Base-by-base conservation (phyloP, 53 echinoderm and acorn worm species). In the Glandiceps talaboti region DNA sequence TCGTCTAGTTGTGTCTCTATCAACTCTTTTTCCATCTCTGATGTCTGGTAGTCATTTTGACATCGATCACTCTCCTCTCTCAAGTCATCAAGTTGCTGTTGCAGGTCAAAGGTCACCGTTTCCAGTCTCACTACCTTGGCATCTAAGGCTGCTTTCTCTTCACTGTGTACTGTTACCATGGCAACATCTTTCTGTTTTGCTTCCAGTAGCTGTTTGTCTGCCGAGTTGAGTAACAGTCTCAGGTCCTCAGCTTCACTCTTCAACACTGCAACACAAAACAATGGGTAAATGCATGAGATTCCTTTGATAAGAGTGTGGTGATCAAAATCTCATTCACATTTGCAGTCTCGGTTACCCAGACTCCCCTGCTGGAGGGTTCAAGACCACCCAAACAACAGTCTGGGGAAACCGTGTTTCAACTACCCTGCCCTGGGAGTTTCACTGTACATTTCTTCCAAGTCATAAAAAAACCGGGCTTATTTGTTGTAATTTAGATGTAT, bases 221-320 rank as follows among this genome's bases (percentile, higher is more conserved):
- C 89, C 0, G 92, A 88, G 14, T 88, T 74, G 26, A 90, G 81
- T 82, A 92, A 77, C 73, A 95, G 83, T 84, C 76, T 85, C 77
- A 95, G 86, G 29, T 95, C 96, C 29, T 95, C 96, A 1, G 90
- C 90, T 77, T 95, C 96, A 75, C 92, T 83, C 77, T 83, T 88
- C 29, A 88, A 81, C 75, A 92, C 88, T 91, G n/a, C 1, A 31
- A 0, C 0, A 31, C 0, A 79, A 32, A 32, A 80, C 32, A 82
- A 82, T n/a, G n/a, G n/a, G n/a, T n/a, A n/a, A n/a, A n/a, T 12
- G 30, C 6, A 45, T 45, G 6, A 45, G 64, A 45, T 45, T 45
- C 64, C 6, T 45, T 45, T 45, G 64, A 45, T 45, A 45, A 45
- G n/a, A n/a, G n/a, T n/a, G n/a, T n/a, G n/a, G n/a, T n/a, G n/a